Conservation (phyloP, 2,888 invertebrate genomes). For the Fabriciana adippe region DNA sequence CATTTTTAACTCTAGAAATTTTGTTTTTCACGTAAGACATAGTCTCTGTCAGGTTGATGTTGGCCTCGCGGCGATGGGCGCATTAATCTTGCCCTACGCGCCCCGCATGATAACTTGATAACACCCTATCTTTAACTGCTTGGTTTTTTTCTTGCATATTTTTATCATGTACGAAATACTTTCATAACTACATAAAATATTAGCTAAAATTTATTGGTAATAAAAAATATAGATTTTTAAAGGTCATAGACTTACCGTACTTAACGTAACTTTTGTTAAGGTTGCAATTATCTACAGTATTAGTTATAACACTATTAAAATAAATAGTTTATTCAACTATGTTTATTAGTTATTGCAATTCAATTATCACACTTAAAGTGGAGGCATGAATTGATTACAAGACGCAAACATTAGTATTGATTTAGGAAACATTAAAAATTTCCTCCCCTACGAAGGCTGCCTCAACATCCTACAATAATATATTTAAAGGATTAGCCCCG, state of each 20-base stretch:
- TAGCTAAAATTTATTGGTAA: too few species aligned
- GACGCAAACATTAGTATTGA: constrained; percentile 71
- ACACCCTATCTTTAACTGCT: constrained; percentile 33
- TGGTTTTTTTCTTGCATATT: constrained; percentile 22
- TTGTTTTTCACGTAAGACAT: constrained; percentile 27
- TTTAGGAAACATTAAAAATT: constrained; percentile 72
- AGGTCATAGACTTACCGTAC: too few species aligned
- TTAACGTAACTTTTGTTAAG: too few species aligned
- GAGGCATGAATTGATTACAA: constrained; percentile 37
- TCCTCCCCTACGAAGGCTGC: constrained; percentile 62
- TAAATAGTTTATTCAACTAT: background rate
- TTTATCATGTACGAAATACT: constrained; percentile 3
- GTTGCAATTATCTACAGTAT: background rate
- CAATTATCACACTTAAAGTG: constrained; percentile 16
- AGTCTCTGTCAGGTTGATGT: constrained; percentile 42
- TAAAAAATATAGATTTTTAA: too few species aligned
- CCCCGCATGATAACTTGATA: constrained; percentile 51
- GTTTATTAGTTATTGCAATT: constrained; percentile 8
- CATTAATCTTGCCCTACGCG: constrained; percentile 52
- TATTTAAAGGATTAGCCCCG: constrained; percentile 82
- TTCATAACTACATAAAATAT: too few species aligned
- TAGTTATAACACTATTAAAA: background rate
- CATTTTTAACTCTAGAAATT: constrained; percentile 9
- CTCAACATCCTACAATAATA: constrained; percentile 78
- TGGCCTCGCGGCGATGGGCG: constrained; percentile 42